phyloP scores from a whole-genome alignment of 2,797 vertebrate species.

The Podarcis siculus region DNA sequence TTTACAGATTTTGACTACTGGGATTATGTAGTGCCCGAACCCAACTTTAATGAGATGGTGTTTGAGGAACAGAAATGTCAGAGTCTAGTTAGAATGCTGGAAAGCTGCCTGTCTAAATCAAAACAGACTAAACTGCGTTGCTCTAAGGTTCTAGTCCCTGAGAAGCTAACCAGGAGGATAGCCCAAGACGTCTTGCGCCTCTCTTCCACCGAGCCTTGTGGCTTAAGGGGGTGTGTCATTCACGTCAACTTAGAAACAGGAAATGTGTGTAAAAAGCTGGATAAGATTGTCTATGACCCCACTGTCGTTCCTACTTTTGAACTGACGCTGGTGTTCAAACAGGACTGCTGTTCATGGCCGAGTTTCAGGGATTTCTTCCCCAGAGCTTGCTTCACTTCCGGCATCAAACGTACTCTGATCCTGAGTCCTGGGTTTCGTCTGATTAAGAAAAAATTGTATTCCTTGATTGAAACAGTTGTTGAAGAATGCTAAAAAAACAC shows the following conservation, averaged over 20 bases:
- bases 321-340: conserved; percentile 89
- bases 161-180: conserved; percentile 83
- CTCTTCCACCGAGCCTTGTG: conserved; percentile 86
- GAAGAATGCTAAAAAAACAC: conserved; percentile 82
- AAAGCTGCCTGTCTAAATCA: conserved; percentile 85
- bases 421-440: conserved; percentile 89
- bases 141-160: conserved; percentile 87
- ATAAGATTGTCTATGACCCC: conserved; percentile 83
- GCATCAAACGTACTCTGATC: conserved; percentile 81
- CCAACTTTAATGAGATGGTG: conserved; percentile 76
- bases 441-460: conserved; percentile 89
- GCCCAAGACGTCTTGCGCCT: conserved; percentile 84
- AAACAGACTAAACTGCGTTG: conserved; percentile 87
- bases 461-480: conserved; percentile 84
- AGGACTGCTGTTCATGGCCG: conserved; percentile 85
- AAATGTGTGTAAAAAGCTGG: conserved; percentile 84
- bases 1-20: conserved; percentile 85
- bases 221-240: conserved; percentile 86
- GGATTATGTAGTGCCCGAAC: conserved; percentile 82
- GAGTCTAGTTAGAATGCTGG: conserved; percentile 84
- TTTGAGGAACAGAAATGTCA: conserved; percentile 83
- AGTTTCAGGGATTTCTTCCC: conserved; percentile 86
- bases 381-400: conserved; percentile 82
- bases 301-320: conserved; percentile 89
- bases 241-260: conserved; percentile 85